Evolutionary conservation across 2,888 invertebrate species (phyloP).

Genomic region (Argyresthia goedartella): DNA sequence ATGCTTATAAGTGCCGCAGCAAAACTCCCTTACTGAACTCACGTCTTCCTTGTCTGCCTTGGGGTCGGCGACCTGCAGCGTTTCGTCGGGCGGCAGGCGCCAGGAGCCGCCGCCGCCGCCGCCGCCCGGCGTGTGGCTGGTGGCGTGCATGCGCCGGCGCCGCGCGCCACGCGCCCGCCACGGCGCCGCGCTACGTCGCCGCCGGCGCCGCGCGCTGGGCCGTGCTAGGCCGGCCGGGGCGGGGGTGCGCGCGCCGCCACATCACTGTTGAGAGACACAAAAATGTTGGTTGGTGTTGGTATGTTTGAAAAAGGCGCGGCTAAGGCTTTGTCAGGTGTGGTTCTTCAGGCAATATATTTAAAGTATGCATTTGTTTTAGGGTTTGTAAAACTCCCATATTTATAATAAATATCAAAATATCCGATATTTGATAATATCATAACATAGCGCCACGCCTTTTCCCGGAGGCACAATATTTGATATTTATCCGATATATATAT

Average conservation of each 20-base stretch:
- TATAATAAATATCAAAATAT: no score
- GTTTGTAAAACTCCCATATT: no score
- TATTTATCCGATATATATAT: no score
- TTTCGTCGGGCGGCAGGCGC: conserved; percentile 93
- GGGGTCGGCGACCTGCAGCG: conserved; percentile 90
- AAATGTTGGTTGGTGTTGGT: neutral
- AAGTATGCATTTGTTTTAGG: no score
- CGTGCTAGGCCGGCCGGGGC: conserved; percentile 27
- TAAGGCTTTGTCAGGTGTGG: no score
- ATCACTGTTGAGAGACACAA: conserved; percentile 31
- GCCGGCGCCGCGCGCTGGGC: conserved; percentile 27
- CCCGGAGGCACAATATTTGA: no score
- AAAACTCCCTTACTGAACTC: no score
- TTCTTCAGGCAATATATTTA: no score
- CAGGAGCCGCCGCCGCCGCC: conserved; percentile 80
- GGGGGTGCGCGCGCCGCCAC: conserved; percentile 31
- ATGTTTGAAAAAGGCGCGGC: no score
- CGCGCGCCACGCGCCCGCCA: conserved; percentile 76
- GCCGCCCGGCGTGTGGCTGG: conserved; percentile 89
- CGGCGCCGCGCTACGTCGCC: conserved; percentile 63
- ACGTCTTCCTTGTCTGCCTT: conserved; percentile 82
- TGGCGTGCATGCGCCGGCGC: conserved; percentile 85
- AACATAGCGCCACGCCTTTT: no score
- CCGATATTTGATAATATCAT: no score
- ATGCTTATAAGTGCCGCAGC: no score